Evolutionary conservation across 2,888 invertebrate species (phyloP).

Genomic region (Pristionchus fissidentatus): DNA sequence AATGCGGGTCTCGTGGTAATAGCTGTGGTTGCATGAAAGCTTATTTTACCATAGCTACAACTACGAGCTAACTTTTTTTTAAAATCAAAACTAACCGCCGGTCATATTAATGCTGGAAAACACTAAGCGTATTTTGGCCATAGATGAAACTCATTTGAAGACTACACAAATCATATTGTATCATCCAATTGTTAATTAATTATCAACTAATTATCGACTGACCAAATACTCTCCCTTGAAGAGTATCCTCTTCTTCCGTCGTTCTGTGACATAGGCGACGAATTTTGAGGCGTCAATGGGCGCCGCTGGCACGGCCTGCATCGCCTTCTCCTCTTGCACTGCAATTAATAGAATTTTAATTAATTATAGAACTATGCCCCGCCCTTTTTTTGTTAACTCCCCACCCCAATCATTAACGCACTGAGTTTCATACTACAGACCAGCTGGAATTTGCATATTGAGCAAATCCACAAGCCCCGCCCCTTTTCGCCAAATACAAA

Average conservation of each 20-base stretch:
- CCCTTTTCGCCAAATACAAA: too few relatives aligned
- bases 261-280: slow-evolving; percentile 74
- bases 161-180: not conserved
- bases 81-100: too few relatives aligned
- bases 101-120: not conserved
- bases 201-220: slow-evolving; percentile 44
- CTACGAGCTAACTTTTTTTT: too few relatives aligned
- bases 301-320: slow-evolving; percentile 74
- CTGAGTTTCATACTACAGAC: too few relatives aligned
- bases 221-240: slow-evolving; percentile 76
- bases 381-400: too few relatives aligned
- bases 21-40: too few relatives aligned
- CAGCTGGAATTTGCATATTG: too few relatives aligned
- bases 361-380: not conserved
- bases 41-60: too few relatives aligned
- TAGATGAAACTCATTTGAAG: not conserved
- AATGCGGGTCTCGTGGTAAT: too few relatives aligned
- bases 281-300: slow-evolving; percentile 75
- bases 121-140: not conserved
- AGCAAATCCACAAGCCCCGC: too few relatives aligned
- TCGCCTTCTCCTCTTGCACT: slow-evolving; percentile 76
- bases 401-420: too few relatives aligned
- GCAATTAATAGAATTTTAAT: slow-evolving; percentile 51
- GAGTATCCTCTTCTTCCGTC: slow-evolving; percentile 75
- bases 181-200: slow-evolving; percentile 1